Base-by-base conservation (phyloP, 2,888 invertebrate species). In the Caenorhabditis auriculariae region DNA sequence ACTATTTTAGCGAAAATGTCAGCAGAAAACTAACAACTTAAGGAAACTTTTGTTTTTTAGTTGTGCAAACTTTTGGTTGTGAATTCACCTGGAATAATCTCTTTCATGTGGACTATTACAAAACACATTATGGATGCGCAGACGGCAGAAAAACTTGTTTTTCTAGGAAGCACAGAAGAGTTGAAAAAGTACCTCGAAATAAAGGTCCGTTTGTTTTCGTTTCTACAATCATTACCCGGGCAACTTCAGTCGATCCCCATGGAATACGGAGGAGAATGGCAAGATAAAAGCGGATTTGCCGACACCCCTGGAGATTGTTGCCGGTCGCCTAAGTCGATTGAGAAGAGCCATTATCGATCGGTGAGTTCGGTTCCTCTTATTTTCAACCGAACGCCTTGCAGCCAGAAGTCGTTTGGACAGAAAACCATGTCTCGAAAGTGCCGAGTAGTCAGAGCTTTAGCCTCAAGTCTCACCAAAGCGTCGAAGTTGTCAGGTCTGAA, bases 1-100 rank as follows among this genome's bases (percentile, higher is more conserved):
- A 76, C 24, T 78, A 76, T 58, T 78, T 78, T 65, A 66, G 66
- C 42, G 78, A 78, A 44, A 77, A 75, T 46, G 77, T 76, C 24
- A 60, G 70, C 48, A 41, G 23, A 39, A 41, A 39, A 3, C 19
- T 41, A 15, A 38, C 24, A 23, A 47, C 27, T 32, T n/a, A 4
- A 3, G 3, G 23, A 19, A 42, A 28, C 17, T 37, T 4, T 5
- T 7, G 4, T 15, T 32, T 63, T 72, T 49, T 45, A 76, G 76
- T 52, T 76, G 47, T 71, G 72, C 57, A 66, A 72, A 27, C 60
- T 78, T 4, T 64, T 73, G 21, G 60, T 78, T 12, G 61, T 78
- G 57, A 75, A 78, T 50, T 70, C 78, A 3, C 78, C 78, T 12
- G 78, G 72, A 15, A 60, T 78, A 28, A 59, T 78, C 17, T 75